A percentile compares a stretch with the other conserved stretches of the same genome.
Conservation (phyloP, 2,113 vertebrate genomes). For the Puffinus mauretanicus region DNA sequence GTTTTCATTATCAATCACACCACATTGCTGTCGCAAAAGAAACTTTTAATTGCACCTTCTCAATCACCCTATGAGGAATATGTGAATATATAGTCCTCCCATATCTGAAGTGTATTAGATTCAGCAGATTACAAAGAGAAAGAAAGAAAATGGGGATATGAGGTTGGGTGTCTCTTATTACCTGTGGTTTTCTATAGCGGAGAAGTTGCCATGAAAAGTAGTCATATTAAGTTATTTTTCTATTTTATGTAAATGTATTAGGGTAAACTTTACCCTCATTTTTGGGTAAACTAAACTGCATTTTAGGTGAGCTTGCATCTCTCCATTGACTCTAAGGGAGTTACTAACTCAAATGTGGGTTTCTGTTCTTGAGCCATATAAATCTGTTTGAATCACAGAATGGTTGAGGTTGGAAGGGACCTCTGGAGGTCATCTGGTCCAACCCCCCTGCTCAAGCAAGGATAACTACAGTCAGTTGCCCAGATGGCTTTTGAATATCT, state of each 20-base stretch:
- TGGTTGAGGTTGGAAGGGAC: background rate
- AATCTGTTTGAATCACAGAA: background rate
- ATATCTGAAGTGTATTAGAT: background rate
- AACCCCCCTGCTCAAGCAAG: background rate
- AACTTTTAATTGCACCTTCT: background rate
- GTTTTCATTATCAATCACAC: background rate
- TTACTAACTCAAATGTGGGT: background rate
- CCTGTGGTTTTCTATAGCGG: background rate
- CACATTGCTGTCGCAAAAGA: background rate
- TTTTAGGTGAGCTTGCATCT: background rate
- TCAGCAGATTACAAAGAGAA: background rate
- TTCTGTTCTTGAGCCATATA: background rate
- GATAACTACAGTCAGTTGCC: fast-evolving
- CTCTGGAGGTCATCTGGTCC: background rate
- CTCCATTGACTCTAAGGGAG: background rate
- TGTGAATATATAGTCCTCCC: background rate
- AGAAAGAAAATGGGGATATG: background rate
- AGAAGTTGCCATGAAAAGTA: background rate
- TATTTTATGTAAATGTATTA: background rate
- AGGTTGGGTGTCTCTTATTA: background rate
- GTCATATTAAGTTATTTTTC: background rate
- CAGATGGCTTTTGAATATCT: background rate
- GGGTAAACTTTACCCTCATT: background rate
- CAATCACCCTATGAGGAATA: background rate
- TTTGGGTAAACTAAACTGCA: background rate